Evolutionary conservation across 2,888 invertebrate genomes (phyloP), one percentile per base, ranked within the genome.

Genomic region (Atethmia centrago): DNA sequence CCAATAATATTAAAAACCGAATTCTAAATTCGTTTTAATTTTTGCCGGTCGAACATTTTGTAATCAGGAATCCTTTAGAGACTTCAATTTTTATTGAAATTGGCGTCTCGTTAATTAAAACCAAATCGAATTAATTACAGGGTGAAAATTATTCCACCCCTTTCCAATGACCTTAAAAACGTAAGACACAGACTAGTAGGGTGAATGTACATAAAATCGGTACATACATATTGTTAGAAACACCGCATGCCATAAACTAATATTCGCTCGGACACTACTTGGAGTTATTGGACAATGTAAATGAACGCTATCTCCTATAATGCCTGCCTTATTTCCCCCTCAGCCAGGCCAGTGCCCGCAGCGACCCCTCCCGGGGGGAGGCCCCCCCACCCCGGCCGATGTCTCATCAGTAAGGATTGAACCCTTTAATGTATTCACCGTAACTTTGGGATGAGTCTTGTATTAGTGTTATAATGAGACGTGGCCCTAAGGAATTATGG

Each of bases 271-370:
- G 95, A 95, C 96, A 96, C 95, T 95, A 96, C 96, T 96, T 95
- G 95, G 94, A 96, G 96, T 96, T 96, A 96, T 96, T 96, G 96
- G 95, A 96, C 96, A 96, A 96, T 96, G 96, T 96, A 96, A 96
- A 96, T 96, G 96, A 96, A 96, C 96, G 95, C 95, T 96, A 95
- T 95, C 95, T 95, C 94, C 95, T 95, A 96, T 96, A 96, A 96
- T 96, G 96, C 96, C 93, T 94, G 94, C 95, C 95, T 94, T 95
- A 94, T 94, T 94, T 91, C 94, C 94, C 93, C 94, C 90, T 84
- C 89, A 87, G 91, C 91, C 90, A 88, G 94, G 94, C 92, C 94
- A 94, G 93, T 93, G 94, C 92, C 93, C 93, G 93, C 87, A 88
- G 93, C 92, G 88, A 87, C 91, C 91, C 91, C 87, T 76, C 83